These are phyloP conservation scores for Myotis myotis DNA, from an alignment of 2,797 vertebrate genomes.

Conservation along the genomic window DNA sequence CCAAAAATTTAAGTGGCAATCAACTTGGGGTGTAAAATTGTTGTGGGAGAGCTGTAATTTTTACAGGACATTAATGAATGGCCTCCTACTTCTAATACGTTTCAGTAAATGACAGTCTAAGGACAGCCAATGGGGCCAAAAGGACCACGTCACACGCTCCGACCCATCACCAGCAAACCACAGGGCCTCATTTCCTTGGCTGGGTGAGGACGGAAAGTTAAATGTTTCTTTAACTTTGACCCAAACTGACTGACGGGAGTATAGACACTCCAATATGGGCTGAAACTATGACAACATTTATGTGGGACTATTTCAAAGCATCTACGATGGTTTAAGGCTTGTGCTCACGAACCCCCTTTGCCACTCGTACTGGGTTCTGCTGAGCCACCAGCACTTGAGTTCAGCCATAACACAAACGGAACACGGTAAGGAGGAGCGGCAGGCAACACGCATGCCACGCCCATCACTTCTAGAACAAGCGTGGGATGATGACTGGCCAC, in stretches of 20 bases:
- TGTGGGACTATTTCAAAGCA: neutral
- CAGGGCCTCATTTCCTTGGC: neutral
- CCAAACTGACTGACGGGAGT: neutral
- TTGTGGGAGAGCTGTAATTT: neutral
- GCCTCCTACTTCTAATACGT: neutral
- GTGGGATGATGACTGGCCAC: neutral
- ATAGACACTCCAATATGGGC: neutral
- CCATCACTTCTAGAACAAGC: neutral
- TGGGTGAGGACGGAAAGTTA: neutral
- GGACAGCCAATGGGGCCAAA: neutral
- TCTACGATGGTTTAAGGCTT: neutral
- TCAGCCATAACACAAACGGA: neutral
- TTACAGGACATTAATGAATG: neutral
- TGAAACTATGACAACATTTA: neutral
- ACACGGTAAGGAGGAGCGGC: neutral
- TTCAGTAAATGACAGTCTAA: neutral
- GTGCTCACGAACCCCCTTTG: neutral
- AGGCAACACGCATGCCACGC: neutral
- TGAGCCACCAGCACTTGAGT: neutral
- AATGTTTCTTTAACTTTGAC: neutral
- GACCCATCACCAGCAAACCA: accelerated
- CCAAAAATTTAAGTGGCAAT: neutral
- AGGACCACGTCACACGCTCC: accelerated
- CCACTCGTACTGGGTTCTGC: neutral
- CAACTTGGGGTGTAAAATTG: neutral